Percentiles rank a stretch among this genome's conserved stretches.
phyloP scores from a whole-genome alignment of 2,797 vertebrate genomes.

The Sebastolobus altivelis region DNA sequence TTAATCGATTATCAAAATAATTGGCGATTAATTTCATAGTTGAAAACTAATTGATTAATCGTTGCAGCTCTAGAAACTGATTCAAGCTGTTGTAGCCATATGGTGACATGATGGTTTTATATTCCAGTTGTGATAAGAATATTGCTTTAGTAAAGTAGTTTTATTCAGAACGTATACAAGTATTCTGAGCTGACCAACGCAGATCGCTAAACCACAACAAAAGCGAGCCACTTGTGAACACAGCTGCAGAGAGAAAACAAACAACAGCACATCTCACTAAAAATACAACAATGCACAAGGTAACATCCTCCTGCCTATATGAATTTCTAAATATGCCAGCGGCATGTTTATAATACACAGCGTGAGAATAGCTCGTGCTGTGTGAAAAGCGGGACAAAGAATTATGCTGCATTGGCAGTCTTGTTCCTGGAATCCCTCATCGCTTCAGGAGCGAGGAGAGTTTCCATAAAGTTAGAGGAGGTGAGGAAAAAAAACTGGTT shows the following conservation, averaged over 20 bases:
- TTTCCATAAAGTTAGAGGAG: constrained; percentile 45
- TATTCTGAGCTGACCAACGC: constrained; percentile 31
- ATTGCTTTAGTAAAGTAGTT: background rate
- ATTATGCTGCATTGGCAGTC: constrained; percentile 68
- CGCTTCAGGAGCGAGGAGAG: constrained; percentile 39
- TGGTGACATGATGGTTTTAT: background rate
- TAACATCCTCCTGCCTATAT: constrained; percentile 36
- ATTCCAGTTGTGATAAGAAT: background rate
- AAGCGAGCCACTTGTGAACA: background rate
- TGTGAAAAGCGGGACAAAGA: constrained; percentile 65
- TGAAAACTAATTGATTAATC: no score
- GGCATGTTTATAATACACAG: constrained; percentile 55
- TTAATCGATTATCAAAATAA: no score
- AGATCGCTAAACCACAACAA: constrained; percentile 10
- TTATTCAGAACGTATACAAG: background rate
- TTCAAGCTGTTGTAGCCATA: no score
- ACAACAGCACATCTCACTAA: constrained; percentile 27
- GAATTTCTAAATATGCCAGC: constrained; percentile 51
- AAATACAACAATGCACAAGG: constrained; percentile 52
- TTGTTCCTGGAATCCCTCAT: constrained; percentile 48
- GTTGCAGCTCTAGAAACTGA: no score
- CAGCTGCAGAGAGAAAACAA: constrained; percentile 24
- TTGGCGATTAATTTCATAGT: no score
- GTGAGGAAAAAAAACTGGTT: constrained; percentile 32
- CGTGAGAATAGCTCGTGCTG: constrained; percentile 63